Evolutionary conservation across 2,113 vertebrate genomes (phyloP), one percentile per base, ranked within the genome.

Genomic region (Tiliqua scincoides): DNA sequence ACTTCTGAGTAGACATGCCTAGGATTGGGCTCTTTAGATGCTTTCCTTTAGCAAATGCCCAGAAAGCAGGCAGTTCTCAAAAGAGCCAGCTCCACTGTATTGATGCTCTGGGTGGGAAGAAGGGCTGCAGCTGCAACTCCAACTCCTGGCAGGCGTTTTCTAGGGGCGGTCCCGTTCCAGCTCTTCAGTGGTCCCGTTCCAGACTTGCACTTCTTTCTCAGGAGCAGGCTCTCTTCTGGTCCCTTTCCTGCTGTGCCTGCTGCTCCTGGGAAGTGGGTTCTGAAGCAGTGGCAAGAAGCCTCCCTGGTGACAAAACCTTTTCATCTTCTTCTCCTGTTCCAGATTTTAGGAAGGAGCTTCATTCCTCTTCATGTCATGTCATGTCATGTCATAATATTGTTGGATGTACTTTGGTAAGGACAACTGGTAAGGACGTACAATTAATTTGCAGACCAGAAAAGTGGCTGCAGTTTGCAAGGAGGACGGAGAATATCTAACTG

Each of bases 371-470:
- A 68, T 63, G 84, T 86, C 57, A 25, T 68, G 83, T 86, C 87
- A 54, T 86, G 77, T 85, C 91, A 87, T 32, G 3, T 91, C n/a
- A n/a, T 92, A 92, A 93, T 94, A 89, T 86, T 88, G 89, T 93
- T 89, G 93, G 81, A 87, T 86, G 89, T 79, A 89, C 87, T 89
- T 92, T 88, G 91, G 92, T 90, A 93, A 85, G 85, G 86, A 79
- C n/a, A n/a, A n/a, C n/a, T n/a, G n/a, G n/a, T n/a, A n/a, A 90
- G 83, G 79, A 89, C 14, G 0, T 84, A 32, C 87, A 90, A 93
- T 94, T 94, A 93, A 94, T 93, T 83, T 94, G 91, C 85, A 93
- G 83, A 91, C 91, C 85, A 68, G 91, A 85, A 79, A 88, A 74
- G 89, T 74, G 70, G 87, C 91, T 93, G 92, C 89, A 88, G 85